Conservation (phyloP, 1,140 invertebrate genomes). For the Anagrus nilaparvatae region DNA sequence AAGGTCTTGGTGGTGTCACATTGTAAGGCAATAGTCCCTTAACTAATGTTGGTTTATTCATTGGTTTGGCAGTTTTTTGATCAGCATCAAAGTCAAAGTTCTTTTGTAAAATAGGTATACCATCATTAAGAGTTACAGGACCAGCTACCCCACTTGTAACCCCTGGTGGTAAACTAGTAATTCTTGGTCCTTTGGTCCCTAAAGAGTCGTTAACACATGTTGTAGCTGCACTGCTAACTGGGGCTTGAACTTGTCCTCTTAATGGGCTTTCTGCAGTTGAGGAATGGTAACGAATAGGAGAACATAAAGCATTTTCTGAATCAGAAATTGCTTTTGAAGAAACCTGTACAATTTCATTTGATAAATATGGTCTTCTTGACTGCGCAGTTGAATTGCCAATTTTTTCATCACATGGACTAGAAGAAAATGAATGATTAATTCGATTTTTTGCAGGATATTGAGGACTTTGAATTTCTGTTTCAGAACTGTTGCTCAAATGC, state of each 20-base stretch:
- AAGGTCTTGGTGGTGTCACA: slow-evolving; percentile 72
- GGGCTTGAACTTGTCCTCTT: slow-evolving; percentile 32
- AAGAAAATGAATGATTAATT: too few species aligned
- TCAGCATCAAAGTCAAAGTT: slow-evolving; percentile 26
- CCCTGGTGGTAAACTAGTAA: slow-evolving; percentile 37
- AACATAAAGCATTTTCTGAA: too few species aligned
- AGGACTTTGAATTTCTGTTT: too few species aligned
- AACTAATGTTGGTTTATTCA: slow-evolving; percentile 41
- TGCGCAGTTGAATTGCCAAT: too few species aligned
- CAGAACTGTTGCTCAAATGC: too few species aligned
- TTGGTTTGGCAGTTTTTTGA: slow-evolving; percentile 26
- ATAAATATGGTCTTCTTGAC: too few species aligned
- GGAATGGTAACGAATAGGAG: too few species aligned
- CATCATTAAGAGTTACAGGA: slow-evolving; percentile 34
- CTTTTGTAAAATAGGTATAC: slow-evolving; percentile 32
- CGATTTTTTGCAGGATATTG: too few species aligned
- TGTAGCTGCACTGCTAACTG: slow-evolving; percentile 28
- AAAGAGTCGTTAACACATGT: slow-evolving; percentile 19
- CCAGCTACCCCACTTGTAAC: slow-evolving; percentile 41
- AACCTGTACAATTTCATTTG: too few species aligned
- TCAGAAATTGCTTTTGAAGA: too few species aligned
- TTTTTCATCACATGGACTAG: too few species aligned
- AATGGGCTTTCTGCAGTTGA: slow-evolving; percentile 16
- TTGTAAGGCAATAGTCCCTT: slow-evolving; percentile 78
- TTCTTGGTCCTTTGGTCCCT: slow-evolving; percentile 26